A percentile compares a stretch with the other conserved stretches of the same genome.
These are phyloP conservation scores for Podabrus alpinus DNA, from an alignment of 2,888 invertebrate genomes.

Conservation along the genomic window DNA sequence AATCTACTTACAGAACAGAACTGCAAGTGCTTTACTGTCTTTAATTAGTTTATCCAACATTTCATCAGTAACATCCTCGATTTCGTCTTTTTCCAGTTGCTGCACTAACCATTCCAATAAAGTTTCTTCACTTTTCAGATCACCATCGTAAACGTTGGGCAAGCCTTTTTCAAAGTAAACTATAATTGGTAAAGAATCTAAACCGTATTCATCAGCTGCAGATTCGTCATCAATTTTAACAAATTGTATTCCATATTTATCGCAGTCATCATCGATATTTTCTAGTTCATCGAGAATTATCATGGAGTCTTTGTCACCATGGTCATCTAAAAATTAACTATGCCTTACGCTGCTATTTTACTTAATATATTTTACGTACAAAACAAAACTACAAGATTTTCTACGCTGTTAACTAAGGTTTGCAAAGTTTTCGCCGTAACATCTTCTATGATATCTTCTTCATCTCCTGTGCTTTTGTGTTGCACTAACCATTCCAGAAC, in stretches of 20 bases:
- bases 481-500: constrained; percentile 92
- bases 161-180: constrained; percentile 94
- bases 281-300: constrained; percentile 84
- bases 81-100: constrained; percentile 89
- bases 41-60: constrained; percentile 89
- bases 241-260: constrained; percentile 89
- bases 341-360: neutral
- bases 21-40: constrained; percentile 86
- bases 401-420: constrained; percentile 86
- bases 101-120: constrained; percentile 86
- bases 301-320: constrained; percentile 87
- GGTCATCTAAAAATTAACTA: constrained; percentile 66
- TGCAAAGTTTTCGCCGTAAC: constrained; percentile 88
- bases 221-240: constrained; percentile 88
- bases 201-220: constrained; percentile 85
- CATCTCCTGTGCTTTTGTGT: constrained; percentile 91
- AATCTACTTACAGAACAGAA: constrained; percentile 80
- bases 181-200: constrained; percentile 79
- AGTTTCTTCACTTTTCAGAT: constrained; percentile 86
- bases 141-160: constrained; percentile 90
- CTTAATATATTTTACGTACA: constrained; percentile 66
- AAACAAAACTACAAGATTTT: constrained; percentile 89
- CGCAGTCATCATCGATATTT: constrained; percentile 92
- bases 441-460: constrained; percentile 92
- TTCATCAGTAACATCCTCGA: constrained; percentile 93